Conservation (phyloP, 2,113 vertebrate genomes). For the Ammodytes marinus region DNA sequence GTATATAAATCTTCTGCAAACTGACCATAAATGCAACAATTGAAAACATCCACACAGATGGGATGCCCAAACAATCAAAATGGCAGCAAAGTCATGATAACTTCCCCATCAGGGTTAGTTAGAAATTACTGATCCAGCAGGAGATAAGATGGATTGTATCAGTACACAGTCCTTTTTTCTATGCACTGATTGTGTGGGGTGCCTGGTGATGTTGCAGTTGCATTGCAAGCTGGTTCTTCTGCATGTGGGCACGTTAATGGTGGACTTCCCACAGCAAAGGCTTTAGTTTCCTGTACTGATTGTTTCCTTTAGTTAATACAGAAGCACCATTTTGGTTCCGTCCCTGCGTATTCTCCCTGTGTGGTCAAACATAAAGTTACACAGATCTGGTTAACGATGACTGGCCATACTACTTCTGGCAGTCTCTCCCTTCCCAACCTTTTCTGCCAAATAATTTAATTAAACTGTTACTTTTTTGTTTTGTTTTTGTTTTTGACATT, state of each 20-base stretch:
- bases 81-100: background rate
- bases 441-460: background rate
- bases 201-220: background rate
- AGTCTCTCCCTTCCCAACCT: background rate
- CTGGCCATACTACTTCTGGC: background rate
- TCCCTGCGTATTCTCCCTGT: background rate
- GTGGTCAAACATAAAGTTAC: background rate
- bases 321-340: background rate
- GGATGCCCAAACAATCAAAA: background rate
- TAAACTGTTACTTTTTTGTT: background rate
- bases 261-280: background rate
- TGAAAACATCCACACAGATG: background rate
- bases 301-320: background rate
- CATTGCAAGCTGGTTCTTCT: background rate
- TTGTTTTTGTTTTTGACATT: background rate
- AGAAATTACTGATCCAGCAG: background rate
- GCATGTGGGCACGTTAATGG: background rate
- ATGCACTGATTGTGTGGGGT: background rate
- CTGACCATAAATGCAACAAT: background rate
- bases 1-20: too few species aligned
- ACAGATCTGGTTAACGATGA: background rate
- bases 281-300: background rate
- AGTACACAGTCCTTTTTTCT: background rate
- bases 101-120: background rate
- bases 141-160: background rate